Conservation (phyloP, 2,888 invertebrate species). For the Xanthia togata region DNA sequence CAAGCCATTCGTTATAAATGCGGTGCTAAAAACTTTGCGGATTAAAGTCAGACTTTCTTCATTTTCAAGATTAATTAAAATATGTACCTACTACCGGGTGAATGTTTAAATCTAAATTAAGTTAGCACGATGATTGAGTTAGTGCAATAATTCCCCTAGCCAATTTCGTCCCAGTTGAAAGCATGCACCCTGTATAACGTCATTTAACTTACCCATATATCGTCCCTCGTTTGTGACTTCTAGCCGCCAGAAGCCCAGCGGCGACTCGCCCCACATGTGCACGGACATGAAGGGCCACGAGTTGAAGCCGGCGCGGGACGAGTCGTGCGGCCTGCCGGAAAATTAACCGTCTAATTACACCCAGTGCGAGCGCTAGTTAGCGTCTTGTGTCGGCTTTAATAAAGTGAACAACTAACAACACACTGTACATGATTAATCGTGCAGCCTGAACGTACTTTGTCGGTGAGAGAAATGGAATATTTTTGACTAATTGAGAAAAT, state of each 20-base stretch:
- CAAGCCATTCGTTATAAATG: slow-evolving; percentile 62
- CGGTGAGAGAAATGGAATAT: background rate
- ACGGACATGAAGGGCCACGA: slow-evolving; percentile 99
- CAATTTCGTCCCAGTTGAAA: background rate
- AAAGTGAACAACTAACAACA: slow-evolving; percentile 54
- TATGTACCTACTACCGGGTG: slow-evolving; percentile 9
- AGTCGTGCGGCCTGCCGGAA: slow-evolving; percentile 94
- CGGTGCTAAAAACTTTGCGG: slow-evolving; percentile 62
- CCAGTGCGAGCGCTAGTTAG: slow-evolving; percentile 62
- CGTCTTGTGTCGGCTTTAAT: slow-evolving; percentile 67
- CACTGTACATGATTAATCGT: slow-evolving; percentile 53
- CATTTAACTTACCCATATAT: slow-evolving; percentile 93
- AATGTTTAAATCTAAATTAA: slow-evolving; percentile 24
- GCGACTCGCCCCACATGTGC: slow-evolving; percentile 99
- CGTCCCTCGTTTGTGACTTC: slow-evolving; percentile 98
- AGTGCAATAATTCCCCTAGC: background rate
- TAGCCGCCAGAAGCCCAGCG: slow-evolving; percentile 98
- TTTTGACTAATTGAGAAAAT: slow-evolving; percentile 20
- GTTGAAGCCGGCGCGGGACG: slow-evolving; percentile 97
- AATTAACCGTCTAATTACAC: slow-evolving; percentile 76
- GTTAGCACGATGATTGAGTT: slow-evolving; percentile 11
- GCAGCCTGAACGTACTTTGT: slow-evolving; percentile 17
- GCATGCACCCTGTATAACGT: slow-evolving; percentile 10
- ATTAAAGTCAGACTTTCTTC: slow-evolving; percentile 50
- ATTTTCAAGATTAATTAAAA: slow-evolving; percentile 48